Evolutionary conservation across 2,888 invertebrate species (phyloP), one percentile per base, ranked within the genome.

Genomic region (Seladonia tumulorum): DNA sequence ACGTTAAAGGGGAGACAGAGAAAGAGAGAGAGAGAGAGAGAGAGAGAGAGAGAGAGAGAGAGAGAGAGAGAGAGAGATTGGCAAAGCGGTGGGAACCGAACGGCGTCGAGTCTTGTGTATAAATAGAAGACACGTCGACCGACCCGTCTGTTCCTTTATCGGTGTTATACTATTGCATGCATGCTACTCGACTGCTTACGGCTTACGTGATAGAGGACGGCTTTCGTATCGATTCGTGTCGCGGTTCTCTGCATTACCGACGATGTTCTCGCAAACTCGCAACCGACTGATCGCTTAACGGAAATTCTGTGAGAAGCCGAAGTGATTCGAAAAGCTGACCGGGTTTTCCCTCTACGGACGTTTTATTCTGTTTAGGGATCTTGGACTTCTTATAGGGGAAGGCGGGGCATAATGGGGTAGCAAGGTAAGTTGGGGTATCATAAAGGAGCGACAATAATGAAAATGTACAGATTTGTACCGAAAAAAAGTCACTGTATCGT

Each of bases 41-140:
- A 74, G 73, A 70, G 49, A 22, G n/a, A 49, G 53, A 68, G 47
- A 53, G 18, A 53, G 22, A 22, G 5, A 12, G 25, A 7, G 12
- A 10, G 10, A 22, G 60, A 25, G 14, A 25, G 53, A 57, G n/a
- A 45, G 80, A 25, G 68, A 76, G 63, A 72, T 70, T 45, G 66
- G 73, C 45, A 29, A 68, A 72, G 73, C 74, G 71, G 74, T 53
- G n/a, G 18, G 42, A 83, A 87, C 88, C 84, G 84, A 85, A 89
- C 87, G 85, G 72, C 84, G 82, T 78, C 45, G 82, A 82, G 85
- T 89, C 82, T 90, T 71, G 39, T 76, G 63, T 89, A 90, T 85
- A 87, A 89, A 90, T 88, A 86, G 89, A 87, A 81, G 79, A 85
- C 86, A 88, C 86, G 88, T 81, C 88, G 89, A 80, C 86, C 87